These are phyloP conservation scores for Leptoteleia sp. DNA, from an alignment of 1,140 invertebrate genomes.

Conservation along the genomic window DNA sequence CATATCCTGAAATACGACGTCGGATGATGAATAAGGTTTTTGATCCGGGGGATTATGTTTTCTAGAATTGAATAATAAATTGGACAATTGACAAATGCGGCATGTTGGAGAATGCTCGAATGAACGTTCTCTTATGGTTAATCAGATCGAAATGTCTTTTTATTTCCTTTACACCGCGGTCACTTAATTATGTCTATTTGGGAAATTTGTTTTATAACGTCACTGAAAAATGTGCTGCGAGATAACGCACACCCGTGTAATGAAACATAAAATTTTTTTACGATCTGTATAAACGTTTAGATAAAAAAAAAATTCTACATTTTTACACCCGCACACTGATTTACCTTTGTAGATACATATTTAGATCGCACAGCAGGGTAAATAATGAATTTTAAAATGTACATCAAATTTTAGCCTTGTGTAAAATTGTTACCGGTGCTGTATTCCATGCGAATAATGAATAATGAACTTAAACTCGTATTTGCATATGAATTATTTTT, in stretches of 20 bases:
- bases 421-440: too few species aligned
- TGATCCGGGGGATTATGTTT: constrained; percentile 22
- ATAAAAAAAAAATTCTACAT: constrained; percentile 2
- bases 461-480: too few species aligned
- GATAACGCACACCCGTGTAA: background rate
- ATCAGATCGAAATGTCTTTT: background rate
- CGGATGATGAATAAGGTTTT: constrained; percentile 33
- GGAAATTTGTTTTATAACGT: background rate
- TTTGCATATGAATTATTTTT: too few species aligned
- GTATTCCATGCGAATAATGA: too few species aligned
- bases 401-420: too few species aligned
- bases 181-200: constrained; percentile 1
- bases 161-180: too few species aligned
- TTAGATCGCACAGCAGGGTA: too few species aligned
- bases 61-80: constrained; percentile 1
- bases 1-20: constrained; percentile 44
- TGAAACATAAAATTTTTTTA: constrained; percentile 5
- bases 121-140: too few species aligned
- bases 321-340: constrained; percentile 2
- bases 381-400: too few species aligned
- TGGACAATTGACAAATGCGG: background rate
- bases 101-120: too few species aligned
- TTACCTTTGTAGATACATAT: too few species aligned
- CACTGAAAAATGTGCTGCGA: background rate
- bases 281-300: constrained; percentile 2